These are phyloP conservation scores for Micrasema minimum DNA, from an alignment of 1,140 invertebrate genomes.

Conservation along the genomic window DNA sequence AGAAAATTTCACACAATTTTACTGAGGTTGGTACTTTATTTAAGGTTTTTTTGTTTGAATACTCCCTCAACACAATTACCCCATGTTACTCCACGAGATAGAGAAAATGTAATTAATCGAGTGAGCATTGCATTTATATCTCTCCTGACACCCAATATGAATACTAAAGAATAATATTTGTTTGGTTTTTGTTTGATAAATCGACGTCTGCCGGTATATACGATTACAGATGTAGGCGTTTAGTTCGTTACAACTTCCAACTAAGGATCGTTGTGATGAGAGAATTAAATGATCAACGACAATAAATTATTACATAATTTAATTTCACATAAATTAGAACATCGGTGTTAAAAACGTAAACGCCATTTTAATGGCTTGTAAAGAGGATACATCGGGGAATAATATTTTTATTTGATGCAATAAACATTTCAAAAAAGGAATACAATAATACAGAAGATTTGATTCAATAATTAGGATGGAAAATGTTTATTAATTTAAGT, in stretches of 20 bases:
- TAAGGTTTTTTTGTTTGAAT: too few species aligned
- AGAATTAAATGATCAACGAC: constrained; percentile 4
- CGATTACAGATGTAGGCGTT: constrained; percentile 16
- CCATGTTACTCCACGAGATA: not conserved
- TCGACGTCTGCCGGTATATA: constrained; percentile 8
- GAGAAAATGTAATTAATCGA: constrained; percentile 17
- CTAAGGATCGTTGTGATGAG: not conserved
- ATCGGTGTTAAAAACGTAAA: too few species aligned
- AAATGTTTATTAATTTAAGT: too few species aligned
- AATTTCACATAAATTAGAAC: too few species aligned
- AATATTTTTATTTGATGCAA: not conserved
- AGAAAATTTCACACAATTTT: too few species aligned
- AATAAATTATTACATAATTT: too few species aligned
- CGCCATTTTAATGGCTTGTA: too few species aligned
- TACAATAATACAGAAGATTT: not conserved
- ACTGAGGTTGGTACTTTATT: too few species aligned
- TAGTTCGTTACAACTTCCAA: not conserved
- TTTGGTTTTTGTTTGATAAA: constrained; percentile 34
- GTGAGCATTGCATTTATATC: constrained; percentile 18
- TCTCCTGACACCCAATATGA: constrained; percentile 14
- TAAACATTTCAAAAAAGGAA: not conserved
- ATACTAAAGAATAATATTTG: constrained; percentile 19
- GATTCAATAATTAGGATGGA: too few species aligned
- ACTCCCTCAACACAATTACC: too few species aligned
- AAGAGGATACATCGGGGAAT: not conserved